A percentile compares a stretch with the other conserved stretches of the same genome.
These are phyloP conservation scores for Leguminivora glycinivorella DNA, from an alignment of 1,140 invertebrate species.

Conservation along the genomic window DNA sequence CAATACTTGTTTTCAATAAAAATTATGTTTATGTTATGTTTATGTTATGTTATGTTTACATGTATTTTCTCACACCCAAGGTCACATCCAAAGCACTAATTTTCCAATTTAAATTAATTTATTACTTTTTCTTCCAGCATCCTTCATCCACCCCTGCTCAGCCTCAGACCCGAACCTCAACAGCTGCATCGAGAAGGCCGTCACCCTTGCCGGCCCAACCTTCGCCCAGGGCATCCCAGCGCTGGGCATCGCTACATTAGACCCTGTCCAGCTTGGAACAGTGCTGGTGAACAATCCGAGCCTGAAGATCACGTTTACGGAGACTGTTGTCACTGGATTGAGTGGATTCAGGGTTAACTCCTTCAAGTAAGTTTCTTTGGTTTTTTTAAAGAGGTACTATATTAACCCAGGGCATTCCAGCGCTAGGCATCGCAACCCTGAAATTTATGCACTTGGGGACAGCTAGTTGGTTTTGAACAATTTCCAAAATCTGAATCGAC, in stretches of 20 bases:
- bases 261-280: slow-evolving; percentile 72
- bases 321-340: slow-evolving; percentile 67
- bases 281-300: slow-evolving; percentile 68
- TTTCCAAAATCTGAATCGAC: too few relatives aligned
- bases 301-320: slow-evolving; percentile 62
- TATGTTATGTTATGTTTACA: too few relatives aligned
- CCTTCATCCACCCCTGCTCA: slow-evolving; percentile 78
- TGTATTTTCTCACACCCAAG: too few relatives aligned
- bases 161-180: slow-evolving; percentile 75
- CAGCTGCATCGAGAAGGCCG: slow-evolving; percentile 74
- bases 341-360: slow-evolving; percentile 59
- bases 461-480: too few relatives aligned
- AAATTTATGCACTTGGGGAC: too few relatives aligned
- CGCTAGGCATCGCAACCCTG: slow-evolving; percentile 73
- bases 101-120: too few relatives aligned
- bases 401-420: slow-evolving; percentile 66
- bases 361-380: slow-evolving; percentile 59
- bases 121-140: slow-evolving; percentile 68
- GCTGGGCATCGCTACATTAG: slow-evolving; percentile 71
- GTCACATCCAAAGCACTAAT: too few relatives aligned
- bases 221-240: slow-evolving; percentile 78
- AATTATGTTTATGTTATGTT: too few relatives aligned
- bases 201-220: slow-evolving; percentile 58
- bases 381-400: neutral
- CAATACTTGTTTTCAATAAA: too few relatives aligned